These are phyloP conservation scores for Schizothorax lantsangensis DNA, from an alignment of 2,797 vertebrate species.

Conservation along the genomic window DNA sequence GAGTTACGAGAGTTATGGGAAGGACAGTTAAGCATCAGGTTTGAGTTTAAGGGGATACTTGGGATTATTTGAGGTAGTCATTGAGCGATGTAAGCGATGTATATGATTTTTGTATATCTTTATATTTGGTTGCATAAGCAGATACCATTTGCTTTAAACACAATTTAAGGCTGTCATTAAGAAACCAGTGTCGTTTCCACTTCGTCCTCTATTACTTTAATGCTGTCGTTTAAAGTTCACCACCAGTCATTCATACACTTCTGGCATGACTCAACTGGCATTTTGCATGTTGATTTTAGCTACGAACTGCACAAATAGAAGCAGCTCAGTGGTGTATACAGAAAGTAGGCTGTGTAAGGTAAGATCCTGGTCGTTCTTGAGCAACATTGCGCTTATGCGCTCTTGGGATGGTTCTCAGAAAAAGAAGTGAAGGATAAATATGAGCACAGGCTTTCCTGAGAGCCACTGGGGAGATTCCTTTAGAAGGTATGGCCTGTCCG, in stretches of 20 bases:
- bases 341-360: slow-evolving; percentile 31
- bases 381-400: not conserved
- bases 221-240: slow-evolving; percentile 19
- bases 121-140: slow-evolving; percentile 37
- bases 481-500: slow-evolving; percentile 45
- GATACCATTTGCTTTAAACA: slow-evolving; percentile 4
- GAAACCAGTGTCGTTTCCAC: not conserved
- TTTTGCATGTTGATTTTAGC: not conserved
- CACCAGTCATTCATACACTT: slow-evolving; percentile 3
- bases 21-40: slow-evolving; percentile 54
- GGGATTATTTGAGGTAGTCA: slow-evolving; percentile 48
- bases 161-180: not conserved
- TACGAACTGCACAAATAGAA: slow-evolving; percentile 10
- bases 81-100: slow-evolving; percentile 48
- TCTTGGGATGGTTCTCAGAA: slow-evolving; percentile 32
- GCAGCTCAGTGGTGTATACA: not conserved
- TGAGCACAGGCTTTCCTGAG: slow-evolving; percentile 36
- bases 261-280: not conserved
- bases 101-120: too few relatives aligned
- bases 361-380: slow-evolving; percentile 13
- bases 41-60: slow-evolving; percentile 53
- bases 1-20: slow-evolving; percentile 55
- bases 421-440: slow-evolving; percentile 33
- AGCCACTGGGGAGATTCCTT: slow-evolving; percentile 53
- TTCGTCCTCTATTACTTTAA: slow-evolving; percentile 18